phyloP scores from a whole-genome alignment of 2,113 vertebrate species.

The Crotophaga sulcirostris region DNA sequence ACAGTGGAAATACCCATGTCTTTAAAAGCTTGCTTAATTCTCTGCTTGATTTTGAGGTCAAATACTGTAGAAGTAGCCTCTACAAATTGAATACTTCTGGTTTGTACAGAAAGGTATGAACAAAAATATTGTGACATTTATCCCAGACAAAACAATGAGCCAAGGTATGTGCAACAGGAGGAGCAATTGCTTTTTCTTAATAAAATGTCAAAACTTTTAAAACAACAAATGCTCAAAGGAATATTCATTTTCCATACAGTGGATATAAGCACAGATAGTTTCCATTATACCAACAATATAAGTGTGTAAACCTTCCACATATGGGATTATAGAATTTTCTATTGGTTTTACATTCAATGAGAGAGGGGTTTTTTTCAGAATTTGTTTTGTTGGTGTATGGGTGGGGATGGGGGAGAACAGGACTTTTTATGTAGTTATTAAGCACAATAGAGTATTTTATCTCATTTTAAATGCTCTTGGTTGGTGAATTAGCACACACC shows the following conservation, averaged over 20 bases:
- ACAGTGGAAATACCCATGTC: not conserved
- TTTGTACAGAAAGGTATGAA: not conserved
- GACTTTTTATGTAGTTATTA: not conserved
- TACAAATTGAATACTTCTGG: not conserved
- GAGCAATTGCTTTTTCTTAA: not conserved
- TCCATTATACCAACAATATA: not conserved
- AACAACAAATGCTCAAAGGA: not conserved
- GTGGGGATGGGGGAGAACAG: no score
- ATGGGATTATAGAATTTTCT: not conserved
- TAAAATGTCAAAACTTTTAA: not conserved
- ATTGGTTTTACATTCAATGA: not conserved
- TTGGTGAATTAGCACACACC: not conserved
- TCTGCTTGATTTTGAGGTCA: not conserved
- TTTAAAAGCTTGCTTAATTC: not conserved
- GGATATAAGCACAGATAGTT: not conserved
- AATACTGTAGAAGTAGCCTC: not conserved
- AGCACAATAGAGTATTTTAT: not conserved
- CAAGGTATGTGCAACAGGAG: not conserved
- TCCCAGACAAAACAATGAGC: not conserved
- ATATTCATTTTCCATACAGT: not conserved
- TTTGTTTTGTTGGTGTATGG: not conserved
- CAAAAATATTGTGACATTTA: not conserved
- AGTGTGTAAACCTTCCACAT: not conserved
- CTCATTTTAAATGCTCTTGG: not conserved
- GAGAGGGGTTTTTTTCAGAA: not conserved